phyloP scores from a whole-genome alignment of 2,113 vertebrate species.

The Podarcis muralis region DNA sequence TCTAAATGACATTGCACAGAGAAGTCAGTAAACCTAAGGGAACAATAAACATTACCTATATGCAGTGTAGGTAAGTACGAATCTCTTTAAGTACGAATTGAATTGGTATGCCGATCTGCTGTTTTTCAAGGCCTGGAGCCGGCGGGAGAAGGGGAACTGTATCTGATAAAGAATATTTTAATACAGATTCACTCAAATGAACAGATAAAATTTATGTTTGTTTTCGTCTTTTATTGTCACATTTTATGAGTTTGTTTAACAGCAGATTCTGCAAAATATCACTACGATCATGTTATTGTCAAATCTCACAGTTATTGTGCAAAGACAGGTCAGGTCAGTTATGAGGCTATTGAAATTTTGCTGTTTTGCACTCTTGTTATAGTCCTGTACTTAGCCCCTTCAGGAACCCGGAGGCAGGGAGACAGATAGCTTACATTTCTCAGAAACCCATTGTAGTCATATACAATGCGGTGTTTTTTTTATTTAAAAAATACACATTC shows the following conservation, averaged over 20 bases:
- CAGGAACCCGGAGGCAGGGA: not conserved
- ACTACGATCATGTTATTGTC: conserved; percentile 37
- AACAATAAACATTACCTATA: conserved; percentile 32
- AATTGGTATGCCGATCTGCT: not conserved
- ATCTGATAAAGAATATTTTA: conserved; percentile 37
- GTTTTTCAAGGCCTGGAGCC: conserved; percentile 14
- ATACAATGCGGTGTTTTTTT: not conserved
- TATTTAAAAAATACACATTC: no score
- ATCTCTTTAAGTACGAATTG: not conserved
- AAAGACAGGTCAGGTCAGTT: conserved; percentile 40
- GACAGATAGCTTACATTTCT: not conserved
- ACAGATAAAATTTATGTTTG: conserved; percentile 39
- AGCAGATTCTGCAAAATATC: not conserved
- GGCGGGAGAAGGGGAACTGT: not conserved
- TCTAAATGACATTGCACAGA: conserved; percentile 42
- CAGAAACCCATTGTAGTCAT: not conserved
- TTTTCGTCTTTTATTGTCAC: conserved; percentile 37
- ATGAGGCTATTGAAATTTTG: not conserved
- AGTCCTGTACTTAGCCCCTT: no score
- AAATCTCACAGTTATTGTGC: conserved; percentile 53
- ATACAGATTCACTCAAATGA: conserved; percentile 1
- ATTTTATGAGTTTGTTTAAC: not conserved
- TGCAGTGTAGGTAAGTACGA: not conserved
- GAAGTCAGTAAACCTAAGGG: conserved; percentile 42
- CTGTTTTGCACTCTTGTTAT: not conserved